Conservation (phyloP, 2,797 vertebrate species). For the Eulemur coronatus region DNA sequence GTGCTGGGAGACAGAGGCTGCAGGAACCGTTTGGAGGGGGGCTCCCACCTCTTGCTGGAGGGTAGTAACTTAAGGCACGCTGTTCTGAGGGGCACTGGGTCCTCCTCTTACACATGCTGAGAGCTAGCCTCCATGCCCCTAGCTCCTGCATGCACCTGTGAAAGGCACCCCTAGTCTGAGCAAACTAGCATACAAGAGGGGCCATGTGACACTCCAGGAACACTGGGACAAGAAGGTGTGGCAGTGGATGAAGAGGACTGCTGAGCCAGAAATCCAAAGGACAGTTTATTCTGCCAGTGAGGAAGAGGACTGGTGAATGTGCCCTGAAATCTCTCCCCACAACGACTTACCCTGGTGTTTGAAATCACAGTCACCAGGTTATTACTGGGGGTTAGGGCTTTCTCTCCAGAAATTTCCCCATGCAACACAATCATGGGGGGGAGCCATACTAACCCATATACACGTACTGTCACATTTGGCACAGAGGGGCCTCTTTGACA, state of each 20-base stretch:
- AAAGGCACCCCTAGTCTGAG: neutral
- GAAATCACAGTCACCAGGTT: neutral
- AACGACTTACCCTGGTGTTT: neutral
- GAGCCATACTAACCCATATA: neutral
- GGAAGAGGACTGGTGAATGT: accelerated
- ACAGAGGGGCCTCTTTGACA: neutral
- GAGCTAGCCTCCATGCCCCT: neutral
- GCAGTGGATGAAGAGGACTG: accelerated
- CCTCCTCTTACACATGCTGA: neutral
- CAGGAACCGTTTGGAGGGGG: accelerated
- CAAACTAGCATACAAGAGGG: neutral
- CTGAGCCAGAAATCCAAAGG: neutral
- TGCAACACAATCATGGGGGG: neutral
- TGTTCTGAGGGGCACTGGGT: neutral
- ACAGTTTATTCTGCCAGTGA: neutral
- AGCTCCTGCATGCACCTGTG: neutral
- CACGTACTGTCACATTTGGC: neutral
- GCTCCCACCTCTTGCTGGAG: neutral
- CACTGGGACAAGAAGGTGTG: neutral
- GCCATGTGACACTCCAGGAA: accelerated
- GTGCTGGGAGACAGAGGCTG: neutral
- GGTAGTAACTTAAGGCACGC: neutral
- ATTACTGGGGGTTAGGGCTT: neutral
- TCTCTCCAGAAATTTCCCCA: neutral
- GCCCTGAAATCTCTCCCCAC: neutral